These are phyloP conservation scores for Aphelenchoides besseyi DNA, from an alignment of 1,140 invertebrate genomes.

Conservation along the genomic window DNA sequence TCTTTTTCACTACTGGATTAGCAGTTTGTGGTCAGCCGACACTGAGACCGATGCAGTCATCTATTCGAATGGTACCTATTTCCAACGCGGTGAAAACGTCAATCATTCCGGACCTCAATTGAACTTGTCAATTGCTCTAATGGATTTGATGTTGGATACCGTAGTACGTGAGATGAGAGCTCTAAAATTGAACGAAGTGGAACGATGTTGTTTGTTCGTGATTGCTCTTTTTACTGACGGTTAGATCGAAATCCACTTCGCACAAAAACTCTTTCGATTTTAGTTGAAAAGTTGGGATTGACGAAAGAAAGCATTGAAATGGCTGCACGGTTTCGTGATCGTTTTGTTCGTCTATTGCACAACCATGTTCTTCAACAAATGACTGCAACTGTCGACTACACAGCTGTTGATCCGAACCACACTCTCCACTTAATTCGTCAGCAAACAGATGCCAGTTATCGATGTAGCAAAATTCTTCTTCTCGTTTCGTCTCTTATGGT, in stretches of 20 bases:
- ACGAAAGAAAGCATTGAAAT: background rate
- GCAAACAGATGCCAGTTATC: background rate
- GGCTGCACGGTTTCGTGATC: background rate
- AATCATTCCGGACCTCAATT: background rate
- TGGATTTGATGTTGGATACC: background rate
- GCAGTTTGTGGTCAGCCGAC: background rate
- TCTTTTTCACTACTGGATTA: background rate
- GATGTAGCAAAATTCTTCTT: constrained; percentile 1
- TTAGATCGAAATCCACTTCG: background rate
- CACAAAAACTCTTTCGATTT: background rate
- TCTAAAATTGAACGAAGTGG: background rate
- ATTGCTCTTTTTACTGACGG: constrained; percentile 6
- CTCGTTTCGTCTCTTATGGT: background rate
- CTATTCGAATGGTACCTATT: constrained; percentile 8
- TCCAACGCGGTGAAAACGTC: background rate
- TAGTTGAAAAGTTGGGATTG: constrained; percentile 7
- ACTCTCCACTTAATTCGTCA: background rate
- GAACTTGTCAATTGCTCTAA: background rate
- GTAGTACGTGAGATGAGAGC: background rate
- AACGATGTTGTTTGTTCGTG: background rate
- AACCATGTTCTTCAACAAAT: constrained; percentile 2
- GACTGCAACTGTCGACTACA: background rate
- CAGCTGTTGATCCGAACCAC: background rate
- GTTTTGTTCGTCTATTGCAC: background rate
- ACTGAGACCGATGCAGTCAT: background rate